Percentiles rank a stretch among this genome's conserved stretches.
phyloP scores from a whole-genome alignment of 2,888 invertebrate species.

The Adelphocoris suturalis region DNA sequence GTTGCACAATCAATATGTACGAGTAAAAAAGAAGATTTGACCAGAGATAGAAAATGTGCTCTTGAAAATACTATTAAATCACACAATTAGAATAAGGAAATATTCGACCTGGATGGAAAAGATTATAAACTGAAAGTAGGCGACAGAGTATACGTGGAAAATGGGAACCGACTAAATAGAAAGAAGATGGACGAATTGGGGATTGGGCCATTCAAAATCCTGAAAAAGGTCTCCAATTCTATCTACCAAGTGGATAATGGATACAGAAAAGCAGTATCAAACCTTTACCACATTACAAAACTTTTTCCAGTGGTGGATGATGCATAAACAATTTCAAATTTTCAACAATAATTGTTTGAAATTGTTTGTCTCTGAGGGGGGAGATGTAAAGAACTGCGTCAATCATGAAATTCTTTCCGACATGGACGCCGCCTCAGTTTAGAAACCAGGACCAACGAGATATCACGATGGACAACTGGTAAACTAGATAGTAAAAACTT shows the following conservation, averaged over 20 bases:
- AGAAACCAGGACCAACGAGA: neutral
- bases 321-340: slow-evolving; percentile 15
- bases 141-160: slow-evolving; percentile 64
- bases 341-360: neutral
- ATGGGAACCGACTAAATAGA: slow-evolving; percentile 60
- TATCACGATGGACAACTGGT: neutral
- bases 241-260: slow-evolving; percentile 30
- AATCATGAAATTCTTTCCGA: neutral
- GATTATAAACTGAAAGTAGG: slow-evolving; percentile 23
- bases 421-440: neutral
- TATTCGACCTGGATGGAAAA: slow-evolving; percentile 34
- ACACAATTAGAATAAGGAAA: slow-evolving; percentile 71
- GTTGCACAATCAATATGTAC: slow-evolving; percentile 71
- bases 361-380: slow-evolving; percentile 25
- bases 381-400: slow-evolving; percentile 13
- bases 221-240: slow-evolving; percentile 50
- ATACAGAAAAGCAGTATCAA: slow-evolving; percentile 51
- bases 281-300: slow-evolving; percentile 53
- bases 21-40: slow-evolving; percentile 72
- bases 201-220: slow-evolving; percentile 52
- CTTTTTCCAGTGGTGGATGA: slow-evolving; percentile 7
- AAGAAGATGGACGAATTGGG: slow-evolving; percentile 56
- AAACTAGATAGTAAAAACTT: neutral
- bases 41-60: slow-evolving; percentile 69
- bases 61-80: slow-evolving; percentile 68